Evolutionary conservation across 2,113 vertebrate genomes (phyloP), one percentile per base, ranked within the genome.

Genomic region (Sinosuthora webbiana): DNA sequence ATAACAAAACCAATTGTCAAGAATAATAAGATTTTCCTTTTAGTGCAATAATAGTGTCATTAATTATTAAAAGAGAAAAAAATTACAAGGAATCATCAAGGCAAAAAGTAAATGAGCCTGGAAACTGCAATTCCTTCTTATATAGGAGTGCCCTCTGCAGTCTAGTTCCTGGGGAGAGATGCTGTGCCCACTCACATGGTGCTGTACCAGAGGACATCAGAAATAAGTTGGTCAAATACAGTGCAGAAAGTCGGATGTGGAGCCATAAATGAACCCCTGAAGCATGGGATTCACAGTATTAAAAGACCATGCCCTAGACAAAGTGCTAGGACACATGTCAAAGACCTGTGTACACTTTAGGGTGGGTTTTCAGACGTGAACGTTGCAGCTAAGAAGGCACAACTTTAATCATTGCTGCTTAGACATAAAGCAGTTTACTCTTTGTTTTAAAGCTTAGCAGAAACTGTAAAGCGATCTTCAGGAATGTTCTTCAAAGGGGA

Each of bases 101-200:
- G 60, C 19, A 88, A 87, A 85, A 94, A 88, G 57, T 65, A 95
- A 88, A 91, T 50, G 75, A 93, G 59, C 24, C 39, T 35, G 25
- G 35, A 90, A 45, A 69, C 25, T 80, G 37, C 15, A 77, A 73
- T 90, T 94, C 91, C 87, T 93, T 85, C 89, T 94, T 89, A 95
- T 74, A 96, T 85, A 96, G 91, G 59, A 96, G 92, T 97, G 94
- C 93, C 94, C 93, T 95, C 94, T 95, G 93, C 95, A 96, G 94
- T 91, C 91, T 94, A 24, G 35, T 55, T 91, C 33, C 31, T 52
- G 33, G 28, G 39, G 52, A 88, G 13, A 22, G 50, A 88, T 77
- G 55, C 30, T 59, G 42, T 88, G 71, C 84, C 94, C 93, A 81
- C 42, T 95, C 55, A 10, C 1, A 4, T 22, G 30, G 17, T 13